A percentile compares a stretch with the other conserved stretches of the same genome.
These are phyloP conservation scores for Neuroterus valhalla DNA, from an alignment of 1,140 invertebrate species.

Conservation along the genomic window DNA sequence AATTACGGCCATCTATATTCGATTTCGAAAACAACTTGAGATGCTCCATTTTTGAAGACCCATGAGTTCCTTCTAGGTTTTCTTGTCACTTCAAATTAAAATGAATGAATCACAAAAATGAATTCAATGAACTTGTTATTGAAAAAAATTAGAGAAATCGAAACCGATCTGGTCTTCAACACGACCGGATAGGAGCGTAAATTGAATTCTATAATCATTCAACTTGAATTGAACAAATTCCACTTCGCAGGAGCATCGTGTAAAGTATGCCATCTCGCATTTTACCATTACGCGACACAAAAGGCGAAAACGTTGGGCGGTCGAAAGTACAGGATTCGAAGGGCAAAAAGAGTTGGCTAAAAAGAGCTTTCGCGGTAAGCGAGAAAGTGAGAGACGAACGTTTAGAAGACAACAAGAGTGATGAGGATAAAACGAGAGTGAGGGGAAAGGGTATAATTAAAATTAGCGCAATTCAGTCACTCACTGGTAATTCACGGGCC, in stretches of 20 bases:
- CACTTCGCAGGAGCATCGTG: constrained; percentile 17
- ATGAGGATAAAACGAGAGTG: constrained; percentile 14
- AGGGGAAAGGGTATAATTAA: constrained; percentile 66
- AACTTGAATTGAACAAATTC: constrained; percentile 12
- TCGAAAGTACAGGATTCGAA: constrained; percentile 28
- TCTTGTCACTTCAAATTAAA: constrained; percentile 32
- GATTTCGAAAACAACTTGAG: too few species aligned
- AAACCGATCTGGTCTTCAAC: constrained; percentile 36
- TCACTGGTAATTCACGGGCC: constrained; percentile 64
- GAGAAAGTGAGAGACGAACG: constrained; percentile 34
- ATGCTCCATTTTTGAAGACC: too few species aligned
- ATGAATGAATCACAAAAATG: neutral
- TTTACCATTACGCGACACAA: constrained; percentile 38
- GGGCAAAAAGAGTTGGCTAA: constrained; percentile 18
- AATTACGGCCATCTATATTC: too few species aligned
- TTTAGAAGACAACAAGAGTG: constrained; percentile 32
- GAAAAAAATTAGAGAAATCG: constrained; percentile 2
- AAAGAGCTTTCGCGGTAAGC: constrained; percentile 33
- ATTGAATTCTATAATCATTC: constrained; percentile 19
- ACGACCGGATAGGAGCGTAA: neutral
- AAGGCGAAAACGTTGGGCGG: constrained; percentile 45
- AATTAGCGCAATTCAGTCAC: constrained; percentile 72
- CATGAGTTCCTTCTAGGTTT: too few species aligned
- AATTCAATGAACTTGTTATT: neutral
- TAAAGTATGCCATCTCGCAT: constrained; percentile 54